Percentiles rank a stretch among this genome's conserved stretches.
These are phyloP conservation scores for Cordilura impudica DNA, from an alignment of 2,888 invertebrate species.

Conservation along the genomic window DNA sequence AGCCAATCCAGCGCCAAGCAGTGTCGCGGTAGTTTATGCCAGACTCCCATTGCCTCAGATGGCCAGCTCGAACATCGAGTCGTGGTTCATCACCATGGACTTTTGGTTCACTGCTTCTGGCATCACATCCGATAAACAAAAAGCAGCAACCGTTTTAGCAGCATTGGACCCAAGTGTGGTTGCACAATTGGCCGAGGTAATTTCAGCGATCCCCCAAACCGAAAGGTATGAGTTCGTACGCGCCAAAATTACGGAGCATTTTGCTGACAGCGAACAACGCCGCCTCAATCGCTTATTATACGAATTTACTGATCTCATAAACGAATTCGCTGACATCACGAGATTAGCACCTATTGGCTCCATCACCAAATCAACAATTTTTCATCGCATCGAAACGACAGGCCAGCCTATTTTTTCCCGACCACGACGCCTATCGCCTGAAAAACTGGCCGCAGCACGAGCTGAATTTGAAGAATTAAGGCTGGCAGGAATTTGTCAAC, in stretches of 20 bases:
- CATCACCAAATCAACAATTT: no score
- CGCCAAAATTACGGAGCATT: conserved; percentile 13
- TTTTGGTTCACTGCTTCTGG: conserved; percentile 33
- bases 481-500: no score
- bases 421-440: no score
- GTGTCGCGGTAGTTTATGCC: background rate
- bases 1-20: background rate
- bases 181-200: conserved; percentile 12
- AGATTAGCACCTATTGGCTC: no score
- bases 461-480: no score
- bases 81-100: conserved; percentile 21
- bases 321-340: no score
- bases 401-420: no score
- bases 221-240: background rate
- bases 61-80: conserved; percentile 8
- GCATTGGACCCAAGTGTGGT: conserved; percentile 9
- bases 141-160: conserved; percentile 21
- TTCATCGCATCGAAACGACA: no score
- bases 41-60: conserved; percentile 3
- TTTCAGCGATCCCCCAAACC: background rate
- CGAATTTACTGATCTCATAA: no score
- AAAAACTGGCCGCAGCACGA: no score
- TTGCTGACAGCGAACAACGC: conserved; percentile 3
- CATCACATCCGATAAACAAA: conserved; percentile 26
- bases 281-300: conserved; percentile 14